Conservation (phyloP, 2,113 vertebrate species). For the Phylloscopus trochilus region DNA sequence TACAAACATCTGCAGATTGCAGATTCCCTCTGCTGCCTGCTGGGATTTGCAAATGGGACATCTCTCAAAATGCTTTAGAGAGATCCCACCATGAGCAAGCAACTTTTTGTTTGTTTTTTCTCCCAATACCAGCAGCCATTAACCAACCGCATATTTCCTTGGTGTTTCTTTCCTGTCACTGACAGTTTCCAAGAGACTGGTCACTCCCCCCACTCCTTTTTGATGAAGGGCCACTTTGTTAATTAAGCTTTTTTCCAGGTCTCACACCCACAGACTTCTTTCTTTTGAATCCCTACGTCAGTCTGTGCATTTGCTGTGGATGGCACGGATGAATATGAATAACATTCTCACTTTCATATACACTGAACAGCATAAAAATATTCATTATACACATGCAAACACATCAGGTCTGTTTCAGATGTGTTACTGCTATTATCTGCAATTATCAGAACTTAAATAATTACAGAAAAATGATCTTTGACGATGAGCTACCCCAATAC, state of each 20-base stretch:
- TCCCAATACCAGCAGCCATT: neutral
- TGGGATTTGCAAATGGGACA: neutral
- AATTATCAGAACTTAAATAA: neutral
- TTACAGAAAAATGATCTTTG: neutral
- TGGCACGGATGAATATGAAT: neutral
- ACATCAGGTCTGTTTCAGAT: neutral
- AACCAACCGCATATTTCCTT: neutral
- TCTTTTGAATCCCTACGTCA: neutral
- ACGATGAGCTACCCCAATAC: neutral
- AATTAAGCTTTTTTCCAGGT: conserved; percentile 25
- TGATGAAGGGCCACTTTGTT: conserved; percentile 38
- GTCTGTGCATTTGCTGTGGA: neutral
- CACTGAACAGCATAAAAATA: neutral
- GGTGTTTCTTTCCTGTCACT: neutral
- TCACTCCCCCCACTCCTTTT: neutral
- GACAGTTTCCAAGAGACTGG: conserved; percentile 8
- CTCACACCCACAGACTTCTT: neutral
- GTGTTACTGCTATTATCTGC: neutral
- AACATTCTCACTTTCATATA: neutral
- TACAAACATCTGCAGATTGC: neutral
- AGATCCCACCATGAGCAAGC: neutral
- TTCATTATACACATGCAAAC: neutral
- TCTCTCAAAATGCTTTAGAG: neutral
- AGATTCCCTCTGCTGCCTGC: neutral
- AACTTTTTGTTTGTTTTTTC: conserved; percentile 13